Conservation (phyloP, 2,888 invertebrate species). For the Abscondita cerata region DNA sequence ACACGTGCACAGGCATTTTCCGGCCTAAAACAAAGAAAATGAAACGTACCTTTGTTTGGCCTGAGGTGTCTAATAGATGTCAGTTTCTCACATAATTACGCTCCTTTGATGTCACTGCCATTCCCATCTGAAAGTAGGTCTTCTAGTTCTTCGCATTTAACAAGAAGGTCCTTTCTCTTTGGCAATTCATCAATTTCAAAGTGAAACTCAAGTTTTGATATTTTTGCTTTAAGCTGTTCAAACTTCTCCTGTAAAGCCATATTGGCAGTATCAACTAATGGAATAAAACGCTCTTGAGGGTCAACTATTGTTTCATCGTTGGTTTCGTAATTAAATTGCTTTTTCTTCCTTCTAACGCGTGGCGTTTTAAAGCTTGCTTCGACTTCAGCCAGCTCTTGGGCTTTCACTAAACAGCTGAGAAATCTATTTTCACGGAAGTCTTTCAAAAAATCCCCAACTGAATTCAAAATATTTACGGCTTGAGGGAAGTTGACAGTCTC, state of each 20-base stretch:
- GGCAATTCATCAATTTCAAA: no score
- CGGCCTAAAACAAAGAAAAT: no score
- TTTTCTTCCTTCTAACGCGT: background rate
- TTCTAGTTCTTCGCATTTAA: no score
- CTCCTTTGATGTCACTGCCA: no score
- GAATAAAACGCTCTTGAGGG: background rate
- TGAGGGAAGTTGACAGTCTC: background rate
- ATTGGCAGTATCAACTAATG: background rate
- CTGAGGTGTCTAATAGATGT: no score
- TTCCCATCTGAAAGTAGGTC: no score
- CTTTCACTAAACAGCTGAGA: background rate
- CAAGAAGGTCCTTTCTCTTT: no score
- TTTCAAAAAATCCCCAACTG: background rate
- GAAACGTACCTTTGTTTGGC: no score
- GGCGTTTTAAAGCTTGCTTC: background rate
- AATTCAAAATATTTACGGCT: conserved; percentile 1
- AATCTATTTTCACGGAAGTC: background rate
- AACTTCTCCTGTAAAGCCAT: background rate
- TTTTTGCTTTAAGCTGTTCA: no score
- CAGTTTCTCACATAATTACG: no score
- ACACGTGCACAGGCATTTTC: no score
- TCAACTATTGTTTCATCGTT: background rate
- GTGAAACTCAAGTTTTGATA: no score
- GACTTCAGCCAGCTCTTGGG: background rate
- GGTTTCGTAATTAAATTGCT: background rate